Base-by-base conservation (phyloP, 2,797 vertebrate genomes). In the Eospalax fontanierii region DNA sequence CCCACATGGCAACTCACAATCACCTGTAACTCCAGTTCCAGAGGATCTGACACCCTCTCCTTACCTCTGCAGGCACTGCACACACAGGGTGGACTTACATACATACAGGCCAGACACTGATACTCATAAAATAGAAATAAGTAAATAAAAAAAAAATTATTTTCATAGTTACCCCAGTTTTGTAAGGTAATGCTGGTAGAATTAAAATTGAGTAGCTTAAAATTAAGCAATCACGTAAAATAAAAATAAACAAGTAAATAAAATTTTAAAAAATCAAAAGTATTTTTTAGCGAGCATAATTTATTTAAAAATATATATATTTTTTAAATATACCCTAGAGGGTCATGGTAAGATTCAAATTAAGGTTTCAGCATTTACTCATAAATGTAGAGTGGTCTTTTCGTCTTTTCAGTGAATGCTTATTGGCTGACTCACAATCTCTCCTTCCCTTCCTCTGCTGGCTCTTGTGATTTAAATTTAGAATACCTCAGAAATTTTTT, bases 151-250 rank as follows among this genome's bases (percentile, higher is more conserved):
- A 6, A 50, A 50, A 93, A 65, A 33, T 85, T 74, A 76, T 83
- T 61, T 89, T 66, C 65, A 26, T 80, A 33, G 43, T 74, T 91
- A 21, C 73, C 30, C 57, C 57, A n/a, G 22, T 73, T 95, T 84
- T 33, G 50, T 92, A 50, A 86, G 68, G 4, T 59, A 74, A 68
- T 71, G 1, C 43, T 84, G 46, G 43, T 83, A 83, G 82, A 82
- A 93, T 95, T 94, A 59, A 89, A 65, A 18, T 82, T 90, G 33
- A 83, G 26, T 18, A 80, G 71, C 43, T 83, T 66, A 66, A 68
- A 46, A 54, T 89, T 81, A 84, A 68, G 68, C 79, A 85, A 95
- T 95, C 91, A 87, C 11, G 46, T n/a, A n/a, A n/a, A n/a, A n/a
- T n/a, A n/a, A n/a, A n/a, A n/a, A n/a, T n/a, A n/a, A n/a, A n/a